Evolutionary conservation across 2,888 invertebrate species (phyloP), one percentile per base, ranked within the genome.

Genomic region (Loripinus fragilis): DNA sequence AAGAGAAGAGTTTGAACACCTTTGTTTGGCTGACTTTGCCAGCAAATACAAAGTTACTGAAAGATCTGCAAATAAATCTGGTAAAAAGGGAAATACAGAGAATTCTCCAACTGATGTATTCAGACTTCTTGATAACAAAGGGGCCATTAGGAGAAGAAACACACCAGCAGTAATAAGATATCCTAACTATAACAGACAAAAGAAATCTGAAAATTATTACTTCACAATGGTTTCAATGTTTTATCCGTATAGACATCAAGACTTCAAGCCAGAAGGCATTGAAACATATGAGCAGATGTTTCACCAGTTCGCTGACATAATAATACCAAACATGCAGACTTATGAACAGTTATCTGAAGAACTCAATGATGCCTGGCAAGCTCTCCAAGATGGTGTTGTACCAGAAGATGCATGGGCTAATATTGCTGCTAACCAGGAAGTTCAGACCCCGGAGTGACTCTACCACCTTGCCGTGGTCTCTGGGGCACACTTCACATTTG

Each of bases 381-480:
- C 25, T 12, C 50, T 75, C 30, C 74, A 75, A 65, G 50, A 75
- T 17, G 48, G 35, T 20, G 52, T 33, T 42, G 38, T 25, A 35
- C 41, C 42, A 30, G 80, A 80, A 66, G 80, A 80, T 72, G 70
- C 76, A 12, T 80, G 80, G 80, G 76, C 73, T 42, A 30, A 70
- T 15, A 41, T 70, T 35, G 74, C 74, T 20, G 55, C 78, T 41
- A 78, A 70, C 23, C 65, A 69, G 30, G 78, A 78, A 55, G 50
- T 35, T 45, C 12, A 52, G 28, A 67, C 68, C 48, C 41, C 33
- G 17, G 68, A 75, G 64, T 38, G 64, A 2, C 66, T n/a, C n/a
- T n/a, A n/a, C n/a, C n/a, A n/a, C n/a, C n/a, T n/a, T n/a, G n/a
- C n/a, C n/a, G n/a, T n/a, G n/a, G n/a, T n/a, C n/a, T n/a, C n/a